Evolutionary conservation across 2,113 vertebrate genomes (phyloP), one percentile per base, ranked within the genome.

Genomic region (Amphiprion ocellaris): DNA sequence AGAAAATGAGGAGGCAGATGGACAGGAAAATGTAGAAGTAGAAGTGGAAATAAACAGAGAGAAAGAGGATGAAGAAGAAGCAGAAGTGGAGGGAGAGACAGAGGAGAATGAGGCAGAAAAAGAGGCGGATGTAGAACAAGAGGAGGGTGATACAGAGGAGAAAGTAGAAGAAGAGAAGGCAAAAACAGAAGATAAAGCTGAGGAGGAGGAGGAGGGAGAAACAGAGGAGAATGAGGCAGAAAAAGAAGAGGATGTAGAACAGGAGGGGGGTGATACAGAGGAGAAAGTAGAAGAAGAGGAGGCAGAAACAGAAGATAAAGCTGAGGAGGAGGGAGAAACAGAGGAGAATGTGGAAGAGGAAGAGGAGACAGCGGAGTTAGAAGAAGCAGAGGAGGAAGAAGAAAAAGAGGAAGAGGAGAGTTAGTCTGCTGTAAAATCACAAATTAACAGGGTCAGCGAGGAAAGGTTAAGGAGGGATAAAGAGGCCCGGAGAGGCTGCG

Each of bases 351-450:
- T 41, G 15, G 70, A 76, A 11, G 69, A 17, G 23, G 47, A 46
- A 5, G 59, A 44, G 1, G 77, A 41, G 4, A n/a, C 19, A n/a
- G 46, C 12, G 2, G 49, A 50, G 19, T 5, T 19, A 9, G 16
- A 56, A 15, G 60, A 74, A 14, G 72, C 17, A 50, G 65, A 58
- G 17, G 47, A 47, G 12, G 50, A 52, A 3, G 76, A 41, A 1
- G 77, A 14, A 15, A 60, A 69, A 52, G 81, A 69, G 2, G 83
- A 77, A 49, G 82, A 88, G 16, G 90, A 81, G 10, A 90, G 82
- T 77, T 89, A 89, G 82, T 67, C 8, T 0, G 26, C 8, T 15
- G 10, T 49, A 55, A 72, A 67, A 62, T 46, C 37, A 64, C 24
- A 23, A 83, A 56, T 30, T 1, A 53, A 69, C 37, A 24, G 59